Evolutionary conservation across 2,113 vertebrate species (phyloP), one percentile per base, ranked within the genome.

Genomic region (Anser cygnoides): DNA sequence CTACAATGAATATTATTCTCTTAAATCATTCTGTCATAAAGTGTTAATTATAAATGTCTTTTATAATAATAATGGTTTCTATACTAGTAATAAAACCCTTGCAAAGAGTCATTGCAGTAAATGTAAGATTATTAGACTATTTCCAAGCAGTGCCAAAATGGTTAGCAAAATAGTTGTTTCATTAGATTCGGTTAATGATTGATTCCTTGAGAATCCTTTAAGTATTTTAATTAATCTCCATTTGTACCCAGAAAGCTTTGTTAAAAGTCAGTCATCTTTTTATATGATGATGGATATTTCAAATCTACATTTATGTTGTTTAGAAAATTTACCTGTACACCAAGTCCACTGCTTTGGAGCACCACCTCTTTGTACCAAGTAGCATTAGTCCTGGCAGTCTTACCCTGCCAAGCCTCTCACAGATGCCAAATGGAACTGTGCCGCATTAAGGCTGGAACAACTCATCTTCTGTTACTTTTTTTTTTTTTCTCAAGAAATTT

Each of bases 1-100:
- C 66, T 91, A 93, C 92, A 95, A 93, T 94, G 91, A 92, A 96
- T 93, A 95, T 87, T 87, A 94, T 97, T 96, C 97, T 96, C 91
- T 83, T 97, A 93, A 90, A 92, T 95, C 87, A 89, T 55, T 66
- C 84, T 91, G 52, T 86, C 82, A 97, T 91, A 94, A 91, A 84
- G 82, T 89, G 84, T 93, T 96, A 96, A 96, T 96, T 94, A 92
- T 94, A 91, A 94, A 95, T 91, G 92, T 84, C 79, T 95, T 95
- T 97, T 96, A 81, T 89, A 83, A 85, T 84, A 89, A 96, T 73
- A 91, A 92, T 81, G 59, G 74, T 72, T 90, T 75, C 90, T 86
- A 58, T 96, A 58, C 68, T 89, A 76, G 93, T 74, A 84, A 73
- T 85, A 83, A 93, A 95, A 75, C 31, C 70, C 76, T 84, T 87